Conservation (phyloP, 2,113 vertebrate genomes). For the Sylvia atricapilla region DNA sequence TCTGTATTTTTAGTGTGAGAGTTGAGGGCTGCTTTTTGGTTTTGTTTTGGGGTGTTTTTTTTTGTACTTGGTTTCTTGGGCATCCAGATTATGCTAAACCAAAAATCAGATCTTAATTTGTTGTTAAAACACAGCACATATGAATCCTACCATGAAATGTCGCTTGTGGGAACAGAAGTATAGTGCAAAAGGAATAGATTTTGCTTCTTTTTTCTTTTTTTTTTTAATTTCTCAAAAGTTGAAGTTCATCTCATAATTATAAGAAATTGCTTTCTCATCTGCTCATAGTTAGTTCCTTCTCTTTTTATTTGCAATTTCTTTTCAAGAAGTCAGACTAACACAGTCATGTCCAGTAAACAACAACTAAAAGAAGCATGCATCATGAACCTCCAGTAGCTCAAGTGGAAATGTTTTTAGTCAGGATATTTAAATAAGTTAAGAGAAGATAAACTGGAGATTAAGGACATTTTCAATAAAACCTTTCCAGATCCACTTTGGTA, state of each 20-base stretch:
- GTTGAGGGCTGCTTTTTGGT: rapidly evolving
- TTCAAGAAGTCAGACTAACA: background rate
- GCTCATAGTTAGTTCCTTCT: background rate
- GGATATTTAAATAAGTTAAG: background rate
- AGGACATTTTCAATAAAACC: background rate
- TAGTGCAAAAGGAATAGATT: background rate
- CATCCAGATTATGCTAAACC: background rate
- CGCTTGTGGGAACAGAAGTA: background rate
- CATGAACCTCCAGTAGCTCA: background rate
- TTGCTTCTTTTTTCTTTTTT: background rate
- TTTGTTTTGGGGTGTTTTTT: background rate
- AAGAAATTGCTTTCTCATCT: background rate
- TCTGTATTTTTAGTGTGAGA: too few species aligned
- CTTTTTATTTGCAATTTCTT: background rate
- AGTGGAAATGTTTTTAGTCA: background rate
- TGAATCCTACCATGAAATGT: background rate
- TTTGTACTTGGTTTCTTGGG: background rate
- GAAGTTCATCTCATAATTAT: background rate
- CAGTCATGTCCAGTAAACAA: background rate
- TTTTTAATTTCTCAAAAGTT: background rate
- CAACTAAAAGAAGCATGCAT: background rate
- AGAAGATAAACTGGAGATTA: background rate
- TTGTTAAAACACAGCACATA: background rate
- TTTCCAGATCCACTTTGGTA: background rate
- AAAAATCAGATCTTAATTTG: background rate